Conservation (phyloP, 2,888 invertebrate species). For the Eupeodes luniger region DNA sequence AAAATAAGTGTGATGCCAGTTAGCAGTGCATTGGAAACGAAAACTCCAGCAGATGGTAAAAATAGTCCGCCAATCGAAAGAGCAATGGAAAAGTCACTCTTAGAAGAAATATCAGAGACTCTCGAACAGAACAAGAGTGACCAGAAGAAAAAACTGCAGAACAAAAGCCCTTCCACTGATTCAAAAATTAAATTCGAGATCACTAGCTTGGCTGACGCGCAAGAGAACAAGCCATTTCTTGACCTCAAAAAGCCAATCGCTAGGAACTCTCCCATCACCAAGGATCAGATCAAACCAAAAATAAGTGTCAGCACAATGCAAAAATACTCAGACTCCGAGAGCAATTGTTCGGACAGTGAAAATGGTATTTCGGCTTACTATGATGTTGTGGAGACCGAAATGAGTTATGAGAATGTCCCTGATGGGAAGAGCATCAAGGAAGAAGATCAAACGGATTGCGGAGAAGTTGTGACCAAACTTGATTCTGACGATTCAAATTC, state of each 20-base stretch:
- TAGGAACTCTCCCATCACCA: constrained; percentile 88
- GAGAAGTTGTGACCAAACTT: constrained; percentile 34
- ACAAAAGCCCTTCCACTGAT: constrained; percentile 65
- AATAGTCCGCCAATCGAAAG: constrained; percentile 84
- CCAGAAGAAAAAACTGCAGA: constrained; percentile 76
- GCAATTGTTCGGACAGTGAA: constrained; percentile 87
- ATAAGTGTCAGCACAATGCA: constrained; percentile 86
- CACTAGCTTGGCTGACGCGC: constrained; percentile 80
- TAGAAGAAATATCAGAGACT: constrained; percentile 91
- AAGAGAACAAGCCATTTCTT: constrained; percentile 82
- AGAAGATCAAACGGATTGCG: constrained; percentile 73
- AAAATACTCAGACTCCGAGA: constrained; percentile 86
- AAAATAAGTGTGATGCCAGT: constrained; percentile 77
- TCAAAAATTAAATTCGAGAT: constrained; percentile 83
- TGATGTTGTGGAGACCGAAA: constrained; percentile 83
- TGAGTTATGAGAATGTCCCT: constrained; percentile 83
- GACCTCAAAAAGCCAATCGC: constrained; percentile 84
- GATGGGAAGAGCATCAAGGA: constrained; percentile 81
- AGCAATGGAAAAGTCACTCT: constrained; percentile 88
- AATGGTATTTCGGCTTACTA: constrained; percentile 83
- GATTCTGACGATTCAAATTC: constrained; percentile 66
- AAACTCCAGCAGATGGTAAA: constrained; percentile 79
- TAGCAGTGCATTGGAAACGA: background rate
- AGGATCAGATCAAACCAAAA: constrained; percentile 88
- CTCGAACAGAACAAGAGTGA: constrained; percentile 86